Conservation (phyloP, 2,113 vertebrate species). For the Hassar affinis region DNA sequence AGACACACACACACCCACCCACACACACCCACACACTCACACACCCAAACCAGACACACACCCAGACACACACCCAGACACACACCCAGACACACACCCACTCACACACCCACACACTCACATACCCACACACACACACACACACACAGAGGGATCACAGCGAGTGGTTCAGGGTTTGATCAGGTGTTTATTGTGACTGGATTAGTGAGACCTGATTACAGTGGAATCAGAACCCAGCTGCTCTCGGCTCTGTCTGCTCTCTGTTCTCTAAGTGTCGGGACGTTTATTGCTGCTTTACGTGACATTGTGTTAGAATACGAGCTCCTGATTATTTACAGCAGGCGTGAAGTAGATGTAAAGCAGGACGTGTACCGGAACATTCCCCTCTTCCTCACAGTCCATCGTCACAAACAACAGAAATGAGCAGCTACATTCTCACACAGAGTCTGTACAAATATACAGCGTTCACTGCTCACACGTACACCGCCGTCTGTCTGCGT, state of each 20-base stretch:
- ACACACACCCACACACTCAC: too few species aligned
- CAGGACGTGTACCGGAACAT: conserved; percentile 27
- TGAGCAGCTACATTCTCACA: conserved; percentile 1
- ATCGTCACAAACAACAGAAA: background rate
- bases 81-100: too few species aligned
- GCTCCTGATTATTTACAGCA: conserved; percentile 5
- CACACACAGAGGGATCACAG: too few species aligned
- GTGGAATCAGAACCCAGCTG: background rate
- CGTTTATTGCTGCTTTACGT: conserved; percentile 23
- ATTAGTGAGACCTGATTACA: background rate
- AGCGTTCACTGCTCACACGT: conserved; percentile 27
- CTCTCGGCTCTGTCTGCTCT: background rate
- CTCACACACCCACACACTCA: too few species aligned
- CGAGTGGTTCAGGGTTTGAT: background rate
- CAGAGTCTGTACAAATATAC: conserved; percentile 52
- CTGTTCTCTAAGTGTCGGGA: background rate
- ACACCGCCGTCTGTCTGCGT: conserved; percentile 21
- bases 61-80: too few species aligned
- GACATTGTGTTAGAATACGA: background rate
- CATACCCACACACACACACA: too few species aligned
- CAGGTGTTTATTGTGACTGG: conserved; percentile 9
- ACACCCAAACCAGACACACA: too few species aligned
- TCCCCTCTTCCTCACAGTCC: background rate
- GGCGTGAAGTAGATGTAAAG: conserved; percentile 6
- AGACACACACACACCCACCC: too few species aligned